Percentiles rank a stretch among this genome's conserved stretches.
Conservation (phyloP, 1,140 invertebrate genomes). For the Pseudoatta argentina region DNA sequence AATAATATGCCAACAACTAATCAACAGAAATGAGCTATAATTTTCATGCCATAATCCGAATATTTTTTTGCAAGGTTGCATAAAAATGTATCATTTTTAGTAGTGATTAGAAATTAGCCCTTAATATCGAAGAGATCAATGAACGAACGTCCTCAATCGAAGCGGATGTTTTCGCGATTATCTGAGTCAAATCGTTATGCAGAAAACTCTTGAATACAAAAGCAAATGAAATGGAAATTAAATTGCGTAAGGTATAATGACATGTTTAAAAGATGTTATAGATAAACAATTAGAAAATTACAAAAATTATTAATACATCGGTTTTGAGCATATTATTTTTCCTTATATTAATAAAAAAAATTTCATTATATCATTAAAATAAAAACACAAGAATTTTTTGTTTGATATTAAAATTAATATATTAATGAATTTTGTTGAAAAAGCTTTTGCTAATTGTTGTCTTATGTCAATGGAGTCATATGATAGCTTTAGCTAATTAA, state of each 20-base stretch:
- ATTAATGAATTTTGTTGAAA: neutral
- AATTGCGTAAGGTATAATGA: neutral
- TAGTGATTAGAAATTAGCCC: neutral
- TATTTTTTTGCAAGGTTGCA: neutral
- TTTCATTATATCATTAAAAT: neutral
- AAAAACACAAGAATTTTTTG: neutral
- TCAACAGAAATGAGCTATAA: neutral
- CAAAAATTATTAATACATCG: neutral
- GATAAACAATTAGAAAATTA: neutral
- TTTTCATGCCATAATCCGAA: neutral
- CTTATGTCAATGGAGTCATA: neutral
- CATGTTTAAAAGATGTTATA: neutral
- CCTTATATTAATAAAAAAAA: neutral
- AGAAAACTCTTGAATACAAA: neutral
- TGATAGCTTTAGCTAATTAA: neutral
- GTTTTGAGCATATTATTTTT: neutral
- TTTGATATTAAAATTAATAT: neutral
- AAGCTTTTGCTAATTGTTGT: neutral
- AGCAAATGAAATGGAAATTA: constrained; percentile 16
- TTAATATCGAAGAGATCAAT: neutral
- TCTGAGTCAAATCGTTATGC: neutral
- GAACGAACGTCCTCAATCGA: constrained; percentile 1
- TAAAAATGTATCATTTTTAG: neutral
- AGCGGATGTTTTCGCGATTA: constrained; percentile 39
- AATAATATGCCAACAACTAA: neutral